These are phyloP conservation scores for Pogonognathellus flavescens DNA, from an alignment of 1,140 invertebrate genomes.

Conservation along the genomic window DNA sequence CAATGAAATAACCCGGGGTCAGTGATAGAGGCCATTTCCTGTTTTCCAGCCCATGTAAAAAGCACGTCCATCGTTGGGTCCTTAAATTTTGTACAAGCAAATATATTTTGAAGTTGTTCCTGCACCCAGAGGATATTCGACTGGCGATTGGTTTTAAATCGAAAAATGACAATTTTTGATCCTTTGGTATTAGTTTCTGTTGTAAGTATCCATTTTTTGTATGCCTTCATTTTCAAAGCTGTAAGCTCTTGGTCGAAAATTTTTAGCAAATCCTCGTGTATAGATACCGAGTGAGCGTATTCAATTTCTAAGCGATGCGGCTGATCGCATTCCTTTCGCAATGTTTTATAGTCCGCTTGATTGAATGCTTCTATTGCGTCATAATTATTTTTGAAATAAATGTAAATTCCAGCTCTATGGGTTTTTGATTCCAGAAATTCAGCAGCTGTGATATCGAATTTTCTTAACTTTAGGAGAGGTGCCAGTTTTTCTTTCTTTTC, in stretches of 20 bases:
- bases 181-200: too few relatives aligned
- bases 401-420: neutral
- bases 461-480: neutral
- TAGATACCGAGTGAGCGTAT: slow-evolving; percentile 1
- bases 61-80: neutral
- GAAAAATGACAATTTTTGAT: too few relatives aligned
- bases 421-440: neutral
- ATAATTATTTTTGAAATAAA: neutral
- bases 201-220: too few relatives aligned
- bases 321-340: neutral
- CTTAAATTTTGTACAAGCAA: too few relatives aligned
- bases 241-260: neutral
- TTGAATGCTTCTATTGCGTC: neutral
- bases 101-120: neutral
- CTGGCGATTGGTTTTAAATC: neutral
- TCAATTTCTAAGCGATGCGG: slow-evolving; percentile 52
- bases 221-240: neutral
- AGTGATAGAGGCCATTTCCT: neutral
- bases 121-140: neutral
- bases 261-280: slow-evolving; percentile 6
- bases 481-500: neutral
- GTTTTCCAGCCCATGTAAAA: neutral
- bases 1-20: neutral
- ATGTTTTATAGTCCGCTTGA: neutral
- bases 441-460: neutral